Evolutionary conservation across 2,888 invertebrate species (phyloP).

Genomic region (Cenopis cana): DNA sequence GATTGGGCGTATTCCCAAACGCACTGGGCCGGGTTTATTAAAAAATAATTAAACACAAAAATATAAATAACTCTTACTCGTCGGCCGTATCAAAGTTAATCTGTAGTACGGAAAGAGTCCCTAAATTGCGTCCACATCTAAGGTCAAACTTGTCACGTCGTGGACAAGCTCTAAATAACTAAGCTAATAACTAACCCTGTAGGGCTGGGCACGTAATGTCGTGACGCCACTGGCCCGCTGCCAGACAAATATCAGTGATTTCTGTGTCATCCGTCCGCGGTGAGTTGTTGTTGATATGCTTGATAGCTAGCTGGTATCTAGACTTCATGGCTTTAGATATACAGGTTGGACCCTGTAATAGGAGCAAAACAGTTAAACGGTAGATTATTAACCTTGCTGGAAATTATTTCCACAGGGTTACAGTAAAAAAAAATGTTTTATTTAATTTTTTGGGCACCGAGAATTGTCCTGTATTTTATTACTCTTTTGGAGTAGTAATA

Average conservation of each 20-base stretch:
- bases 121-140: conserved; percentile 8
- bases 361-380: too few species aligned
- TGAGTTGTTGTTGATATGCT: conserved; percentile 19
- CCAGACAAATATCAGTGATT: conserved; percentile 30
- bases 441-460: too few species aligned
- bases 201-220: conserved; percentile 33
- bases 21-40: too few species aligned
- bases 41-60: neutral
- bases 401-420: too few species aligned
- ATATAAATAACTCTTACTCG: neutral
- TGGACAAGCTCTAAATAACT: conserved; percentile 32
- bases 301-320: neutral
- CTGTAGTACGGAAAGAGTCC: neutral
- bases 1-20: too few species aligned
- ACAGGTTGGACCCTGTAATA: too few species aligned
- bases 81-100: neutral
- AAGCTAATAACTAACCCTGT: too few species aligned
- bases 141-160: conserved; percentile 22
- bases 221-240: conserved; percentile 27
- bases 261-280: conserved; percentile 12
- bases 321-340: too few species aligned
- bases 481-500: too few species aligned
- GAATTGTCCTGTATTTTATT: too few species aligned
- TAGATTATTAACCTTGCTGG: too few species aligned
- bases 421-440: too few species aligned